Base-by-base conservation (phyloP, 2,113 vertebrate genomes). In the Pagrus major region DNA sequence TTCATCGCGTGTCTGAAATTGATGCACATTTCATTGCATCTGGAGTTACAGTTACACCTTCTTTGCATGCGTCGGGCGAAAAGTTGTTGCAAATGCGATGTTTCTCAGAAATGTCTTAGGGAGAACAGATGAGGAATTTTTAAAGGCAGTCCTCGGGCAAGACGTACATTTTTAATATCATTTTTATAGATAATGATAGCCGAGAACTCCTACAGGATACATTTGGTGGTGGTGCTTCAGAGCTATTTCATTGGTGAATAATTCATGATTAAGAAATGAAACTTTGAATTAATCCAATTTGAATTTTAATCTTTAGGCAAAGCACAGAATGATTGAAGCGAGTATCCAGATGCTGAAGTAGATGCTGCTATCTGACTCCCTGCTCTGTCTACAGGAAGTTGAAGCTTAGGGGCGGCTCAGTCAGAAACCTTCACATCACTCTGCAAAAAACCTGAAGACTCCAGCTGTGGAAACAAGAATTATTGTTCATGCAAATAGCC, bases 191-290 rank as follows among this genome's bases (percentile, higher is more conserved):
- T 93, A 90, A 92, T 89, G 88, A 92, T 88, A 71, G 85, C 82
- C 76, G 74, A 72, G 51, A 88, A 89, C 76, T 89, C 80, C 85
- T 85, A 78, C 73, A 86, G 83, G 82, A 93, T 71, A 88, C 77
- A 83, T 91, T 83, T 51, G 64, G 68, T 56, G 64, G 68, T 56
- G 69, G 64, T 78, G 89, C 86, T 93, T 85, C 72, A 68, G 60
- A 91, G 83, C 86, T 72, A 86, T 92, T 93, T 81, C 46, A 80
- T 74, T 69, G 76, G 88, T 94, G 89, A 94, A 95, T 95, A 94
- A 94, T 94, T 91, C 88, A 95, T 92, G 88, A 85, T 92, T 89
- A 83, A 93, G 83, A 94, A 93, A 93, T 93, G 67, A 93, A 91
- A 93, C 63, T 91, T 89, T 84, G 85, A 92, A 92, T 89, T 88